Base-by-base conservation (phyloP, 2,888 invertebrate species). In the Torymus texanus region DNA sequence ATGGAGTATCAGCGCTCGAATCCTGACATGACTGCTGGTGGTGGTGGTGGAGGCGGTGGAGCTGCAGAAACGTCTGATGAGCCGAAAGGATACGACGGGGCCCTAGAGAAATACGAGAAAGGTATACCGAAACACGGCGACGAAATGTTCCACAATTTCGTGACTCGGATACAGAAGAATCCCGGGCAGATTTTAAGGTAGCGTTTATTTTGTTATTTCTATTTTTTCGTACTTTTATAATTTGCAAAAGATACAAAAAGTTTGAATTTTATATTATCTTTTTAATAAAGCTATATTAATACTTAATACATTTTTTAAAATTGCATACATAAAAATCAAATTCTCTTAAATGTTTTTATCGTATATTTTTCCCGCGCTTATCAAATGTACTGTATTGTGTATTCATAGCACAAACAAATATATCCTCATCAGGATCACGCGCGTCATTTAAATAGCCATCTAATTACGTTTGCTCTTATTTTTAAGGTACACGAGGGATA, bases 171-270 rank as follows among this genome's bases (percentile, higher is more conserved):
- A 75, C 93, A 95, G 82, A 91, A 92, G 68, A 95, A 95, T 91
- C 96, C 96, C 0, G 94, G 95, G 16, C 97, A 97, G 90, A 93
- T 97, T 85, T 90, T 97, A 71, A 94, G 97, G 97, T 96, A 90
- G 21, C 5, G 16, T n/a, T 58, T 12, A 11, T 2, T 3, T 67
- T 56, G 29, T 12, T 0, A 10, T 56, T n/a, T 11, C 4, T 41
- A 41, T 8, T 41, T 41, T 5, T 41, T 41, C 5, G 41, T 41
- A 8, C 41, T 8, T 41, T 41, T 41, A 8, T 41, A 41, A 41
- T 41, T 41, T 41, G 41, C 8, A 41, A 41, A 41, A 41, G 8
- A 41, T 41, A 41, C 8, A 8, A 41, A 41, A 8, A 41, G 41
- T 41, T 41, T 41, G 10, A 41, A 41, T 41, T 41, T 41, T 41